A percentile compares a stretch with the other conserved stretches of the same genome.
Evolutionary conservation across 2,888 invertebrate species (phyloP).

Genomic region (Drosophila neoperkinsi): DNA sequence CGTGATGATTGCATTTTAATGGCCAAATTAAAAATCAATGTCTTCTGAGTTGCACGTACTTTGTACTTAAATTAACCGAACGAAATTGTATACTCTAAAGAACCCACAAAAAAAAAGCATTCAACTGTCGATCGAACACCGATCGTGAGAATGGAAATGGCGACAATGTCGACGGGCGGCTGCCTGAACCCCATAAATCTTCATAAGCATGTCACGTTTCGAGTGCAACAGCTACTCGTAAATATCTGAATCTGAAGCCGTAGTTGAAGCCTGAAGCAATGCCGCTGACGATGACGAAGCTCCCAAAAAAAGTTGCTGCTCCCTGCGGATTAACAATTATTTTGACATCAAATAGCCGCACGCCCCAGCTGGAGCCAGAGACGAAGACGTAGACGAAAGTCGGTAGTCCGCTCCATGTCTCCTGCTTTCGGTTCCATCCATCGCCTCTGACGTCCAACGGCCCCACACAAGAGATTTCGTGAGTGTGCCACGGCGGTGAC

Average conservation of each 20-base stretch:
- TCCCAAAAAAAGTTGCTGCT: conserved; percentile 43
- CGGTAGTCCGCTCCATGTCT: conserved; percentile 21
- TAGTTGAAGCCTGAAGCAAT: conserved; percentile 22
- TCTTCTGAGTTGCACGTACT: conserved; percentile 70
- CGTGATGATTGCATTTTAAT: conserved; percentile 84
- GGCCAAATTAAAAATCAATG: conserved; percentile 83
- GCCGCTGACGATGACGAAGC: conserved; percentile 52
- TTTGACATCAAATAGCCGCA: conserved; percentile 76
- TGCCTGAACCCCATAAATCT: conserved; percentile 82
- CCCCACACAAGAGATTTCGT: conserved; percentile 59
- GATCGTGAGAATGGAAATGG: conserved; percentile 83
- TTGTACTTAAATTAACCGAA: conserved; percentile 73
- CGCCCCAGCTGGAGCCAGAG: conserved; percentile 28
- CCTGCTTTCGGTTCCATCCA: conserved; percentile 1
- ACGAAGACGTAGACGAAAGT: conserved; percentile 20
- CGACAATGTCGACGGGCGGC: conserved; percentile 73
- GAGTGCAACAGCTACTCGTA: conserved; percentile 83
- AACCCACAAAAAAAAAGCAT: conserved; percentile 28
- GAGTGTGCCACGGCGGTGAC: conserved; percentile 63
- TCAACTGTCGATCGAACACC: conserved; percentile 80
- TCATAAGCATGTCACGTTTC: conserved; percentile 84
- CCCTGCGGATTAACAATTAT: conserved; percentile 75
- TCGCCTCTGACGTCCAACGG: conserved; percentile 34
- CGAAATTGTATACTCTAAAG: conserved; percentile 41
- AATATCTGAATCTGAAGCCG: conserved; percentile 67